A percentile compares a stretch with the other conserved stretches of the same genome.
Conservation (phyloP, 2,797 vertebrate genomes). For the Anas bahamensis region DNA sequence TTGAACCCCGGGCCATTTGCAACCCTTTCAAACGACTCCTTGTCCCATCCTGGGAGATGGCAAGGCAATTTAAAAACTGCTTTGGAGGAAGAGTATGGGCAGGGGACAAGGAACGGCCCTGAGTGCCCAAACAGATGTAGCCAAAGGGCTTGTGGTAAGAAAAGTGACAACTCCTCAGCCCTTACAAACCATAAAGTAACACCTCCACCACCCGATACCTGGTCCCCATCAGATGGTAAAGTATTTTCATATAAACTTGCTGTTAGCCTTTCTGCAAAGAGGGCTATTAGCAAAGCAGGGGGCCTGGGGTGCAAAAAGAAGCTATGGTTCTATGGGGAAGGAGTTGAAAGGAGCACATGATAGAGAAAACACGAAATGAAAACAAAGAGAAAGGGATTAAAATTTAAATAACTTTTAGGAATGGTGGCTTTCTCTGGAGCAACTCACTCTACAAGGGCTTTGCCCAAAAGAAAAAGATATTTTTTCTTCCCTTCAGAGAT, state of each 20-base stretch:
- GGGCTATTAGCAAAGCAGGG: neutral
- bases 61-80: neutral
- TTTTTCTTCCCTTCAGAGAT: neutral
- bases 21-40: fast-evolving
- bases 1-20: fast-evolving
- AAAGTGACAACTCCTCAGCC: neutral
- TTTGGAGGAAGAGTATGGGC: neutral
- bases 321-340: neutral
- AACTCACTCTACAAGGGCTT: neutral
- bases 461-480: neutral
- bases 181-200: neutral
- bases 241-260: neutral
- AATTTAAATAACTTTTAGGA: neutral
- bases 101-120: fast-evolving
- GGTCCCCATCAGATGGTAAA: neutral
- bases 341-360: neutral
- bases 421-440: neutral
- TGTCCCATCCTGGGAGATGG: neutral
- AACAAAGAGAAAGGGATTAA: neutral
- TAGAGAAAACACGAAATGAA: neutral
- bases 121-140: neutral
- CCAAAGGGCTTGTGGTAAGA: neutral
- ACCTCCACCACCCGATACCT: neutral
- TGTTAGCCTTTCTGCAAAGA: neutral
- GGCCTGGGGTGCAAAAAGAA: neutral